phyloP scores from a whole-genome alignment of 2,888 invertebrate species.

The Herminia tarsipennalis region DNA sequence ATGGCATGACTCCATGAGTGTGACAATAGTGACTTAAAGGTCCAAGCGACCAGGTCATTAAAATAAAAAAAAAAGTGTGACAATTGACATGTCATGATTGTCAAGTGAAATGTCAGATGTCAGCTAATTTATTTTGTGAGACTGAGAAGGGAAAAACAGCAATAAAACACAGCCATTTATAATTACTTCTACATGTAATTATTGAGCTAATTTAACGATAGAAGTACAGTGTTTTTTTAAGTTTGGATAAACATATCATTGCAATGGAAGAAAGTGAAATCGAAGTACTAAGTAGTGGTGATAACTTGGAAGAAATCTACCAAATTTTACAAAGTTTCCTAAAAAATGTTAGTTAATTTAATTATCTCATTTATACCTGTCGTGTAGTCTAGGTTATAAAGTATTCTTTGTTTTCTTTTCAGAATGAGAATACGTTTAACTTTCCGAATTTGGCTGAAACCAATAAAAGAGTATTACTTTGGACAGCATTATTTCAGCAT shows the following conservation, averaged over 20 bases:
- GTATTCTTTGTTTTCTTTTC: conserved; percentile 42
- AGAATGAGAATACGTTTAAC: conserved; percentile 82
- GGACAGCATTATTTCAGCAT: conserved; percentile 86
- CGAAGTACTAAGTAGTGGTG: conserved; percentile 56
- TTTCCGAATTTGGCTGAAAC: conserved; percentile 87
- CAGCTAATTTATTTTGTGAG: no score
- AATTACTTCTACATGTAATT: no score
- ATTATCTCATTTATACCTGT: conserved; percentile 9
- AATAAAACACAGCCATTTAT: no score
- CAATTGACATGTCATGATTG: no score
- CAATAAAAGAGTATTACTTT: conserved; percentile 84
- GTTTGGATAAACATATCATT: neutral
- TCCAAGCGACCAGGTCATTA: no score
- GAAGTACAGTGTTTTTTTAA: neutral
- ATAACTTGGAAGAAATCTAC: conserved; percentile 53
- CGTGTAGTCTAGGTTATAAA: neutral
- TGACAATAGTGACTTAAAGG: no score
- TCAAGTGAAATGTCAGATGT: conserved; percentile 4
- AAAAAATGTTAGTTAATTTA: conserved; percentile 57
- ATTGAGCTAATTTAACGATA: no score
- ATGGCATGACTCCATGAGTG: no score
- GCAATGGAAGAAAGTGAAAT: conserved; percentile 73
- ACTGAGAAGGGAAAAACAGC: no score
- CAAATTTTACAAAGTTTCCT: conserved; percentile 61
- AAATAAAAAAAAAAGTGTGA: no score